These are phyloP conservation scores for Notolabrus celidotus DNA, from an alignment of 2,797 vertebrate genomes.

Conservation along the genomic window DNA sequence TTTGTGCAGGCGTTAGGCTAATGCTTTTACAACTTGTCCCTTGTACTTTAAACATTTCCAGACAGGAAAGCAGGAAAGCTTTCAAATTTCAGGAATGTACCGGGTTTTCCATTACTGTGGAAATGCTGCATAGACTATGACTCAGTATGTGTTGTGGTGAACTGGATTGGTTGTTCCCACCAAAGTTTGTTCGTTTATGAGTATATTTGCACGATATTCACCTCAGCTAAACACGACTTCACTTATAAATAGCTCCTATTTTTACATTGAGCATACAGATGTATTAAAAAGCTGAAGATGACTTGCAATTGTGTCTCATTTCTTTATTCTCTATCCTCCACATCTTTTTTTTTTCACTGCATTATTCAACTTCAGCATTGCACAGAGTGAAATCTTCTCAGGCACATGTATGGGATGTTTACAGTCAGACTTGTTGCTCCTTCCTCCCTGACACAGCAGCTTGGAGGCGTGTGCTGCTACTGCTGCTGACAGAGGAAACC, in stretches of 20 bases:
- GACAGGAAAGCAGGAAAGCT: constrained; percentile 14
- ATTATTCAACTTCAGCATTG: not conserved
- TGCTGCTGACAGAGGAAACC: constrained; percentile 55
- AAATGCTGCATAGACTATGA: constrained; percentile 29
- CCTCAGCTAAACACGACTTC: not conserved
- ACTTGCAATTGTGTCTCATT: not conserved
- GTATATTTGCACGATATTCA: not conserved
- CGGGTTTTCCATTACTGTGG: constrained; percentile 33
- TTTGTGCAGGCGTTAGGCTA: constrained; percentile 31
- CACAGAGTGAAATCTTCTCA: not conserved
- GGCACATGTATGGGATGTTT: constrained; percentile 37
- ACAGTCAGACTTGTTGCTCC: constrained; percentile 28
- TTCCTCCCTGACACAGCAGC: constrained; percentile 54
- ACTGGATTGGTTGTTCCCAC: constrained; percentile 1
- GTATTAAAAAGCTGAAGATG: not conserved
- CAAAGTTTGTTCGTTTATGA: not conserved
- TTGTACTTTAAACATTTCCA: constrained; percentile 41
- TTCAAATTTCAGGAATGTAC: constrained; percentile 21
- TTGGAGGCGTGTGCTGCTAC: constrained; percentile 20
- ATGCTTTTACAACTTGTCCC: constrained; percentile 25
- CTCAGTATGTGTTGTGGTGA: constrained; percentile 21
- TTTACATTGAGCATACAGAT: not conserved
- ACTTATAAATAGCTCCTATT: not conserved
- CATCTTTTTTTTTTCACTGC: not conserved
- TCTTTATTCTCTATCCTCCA: not conserved